Conservation (phyloP, 2,797 vertebrate genomes). For the Trachops cirrhosus region DNA sequence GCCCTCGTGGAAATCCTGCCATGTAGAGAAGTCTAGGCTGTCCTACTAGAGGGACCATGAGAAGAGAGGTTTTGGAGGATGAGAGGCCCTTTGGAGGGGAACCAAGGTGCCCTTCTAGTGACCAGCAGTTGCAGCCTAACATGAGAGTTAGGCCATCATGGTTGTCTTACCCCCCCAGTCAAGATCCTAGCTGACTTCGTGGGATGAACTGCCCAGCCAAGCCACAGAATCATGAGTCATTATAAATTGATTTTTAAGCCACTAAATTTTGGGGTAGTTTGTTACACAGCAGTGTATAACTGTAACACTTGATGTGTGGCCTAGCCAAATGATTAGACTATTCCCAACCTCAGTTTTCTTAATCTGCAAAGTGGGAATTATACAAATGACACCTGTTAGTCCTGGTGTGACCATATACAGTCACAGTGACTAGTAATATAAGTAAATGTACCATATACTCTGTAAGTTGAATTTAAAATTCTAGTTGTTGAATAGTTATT, state of each 20-base stretch:
- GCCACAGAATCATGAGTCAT: neutral
- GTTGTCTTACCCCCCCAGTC: neutral
- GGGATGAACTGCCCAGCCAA: neutral
- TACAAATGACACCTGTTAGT: neutral
- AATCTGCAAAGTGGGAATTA: neutral
- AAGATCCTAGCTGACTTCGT: neutral
- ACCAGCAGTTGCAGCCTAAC: neutral
- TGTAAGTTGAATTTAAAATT: slow-evolving; percentile 18
- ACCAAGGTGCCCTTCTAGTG: no score
- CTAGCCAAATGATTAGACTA: neutral
- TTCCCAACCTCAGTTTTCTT: neutral
- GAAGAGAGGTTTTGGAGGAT: neutral
- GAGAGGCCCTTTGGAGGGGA: neutral
- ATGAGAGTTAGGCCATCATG: neutral
- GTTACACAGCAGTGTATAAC: neutral
- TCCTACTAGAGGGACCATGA: neutral
- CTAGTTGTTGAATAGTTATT: neutral
- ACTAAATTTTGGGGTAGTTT: neutral
- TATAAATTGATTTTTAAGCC: neutral
- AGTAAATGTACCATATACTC: neutral
- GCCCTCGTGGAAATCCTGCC: neutral
- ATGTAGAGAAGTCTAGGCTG: neutral
- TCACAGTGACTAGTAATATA: neutral
- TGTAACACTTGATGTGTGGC: neutral
- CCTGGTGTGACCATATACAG: neutral